A percentile compares a stretch with the other conserved stretches of the same genome.
Conservation (phyloP, 2,888 invertebrate genomes). For the Seira musarum region DNA sequence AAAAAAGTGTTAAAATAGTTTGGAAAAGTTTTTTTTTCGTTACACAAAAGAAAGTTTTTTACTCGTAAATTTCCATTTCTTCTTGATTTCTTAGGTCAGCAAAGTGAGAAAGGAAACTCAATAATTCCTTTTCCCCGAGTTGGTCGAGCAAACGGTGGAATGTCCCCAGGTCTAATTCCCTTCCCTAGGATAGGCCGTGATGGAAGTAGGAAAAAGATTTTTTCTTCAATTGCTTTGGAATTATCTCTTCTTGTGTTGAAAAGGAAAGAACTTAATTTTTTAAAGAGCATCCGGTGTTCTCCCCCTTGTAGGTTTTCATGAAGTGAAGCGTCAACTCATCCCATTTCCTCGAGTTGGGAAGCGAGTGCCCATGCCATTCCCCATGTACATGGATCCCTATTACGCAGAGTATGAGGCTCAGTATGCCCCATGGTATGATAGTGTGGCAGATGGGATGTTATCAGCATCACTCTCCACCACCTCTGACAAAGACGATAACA, state of each 20-base stretch:
- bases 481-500: slow-evolving; percentile 47
- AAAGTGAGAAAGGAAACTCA: slow-evolving; percentile 67
- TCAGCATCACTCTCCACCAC: slow-evolving; percentile 1
- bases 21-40: not conserved
- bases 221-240: not conserved
- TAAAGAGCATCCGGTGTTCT: not conserved
- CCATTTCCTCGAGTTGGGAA: slow-evolving; percentile 70
- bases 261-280: not conserved
- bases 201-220: slow-evolving; percentile 48
- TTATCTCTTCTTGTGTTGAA: not conserved
- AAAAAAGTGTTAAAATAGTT: not conserved
- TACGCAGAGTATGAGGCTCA: slow-evolving; percentile 63
- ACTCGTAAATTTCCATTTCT: not conserved
- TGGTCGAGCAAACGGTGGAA: slow-evolving; percentile 63
- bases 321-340: slow-evolving; percentile 69
- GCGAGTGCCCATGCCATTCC: slow-evolving; percentile 61
- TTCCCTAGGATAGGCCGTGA: slow-evolving; percentile 67
- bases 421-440: slow-evolving; percentile 47
- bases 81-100: slow-evolving; percentile 57
- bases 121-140: slow-evolving; percentile 69
- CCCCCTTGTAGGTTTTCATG: slow-evolving; percentile 61
- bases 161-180: slow-evolving; percentile 66
- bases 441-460: slow-evolving; percentile 6
- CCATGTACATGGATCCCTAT: slow-evolving; percentile 61
- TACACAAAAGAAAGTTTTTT: not conserved